Evolutionary conservation across 2,888 invertebrate species (phyloP).

Genomic region (Gari tellinella): DNA sequence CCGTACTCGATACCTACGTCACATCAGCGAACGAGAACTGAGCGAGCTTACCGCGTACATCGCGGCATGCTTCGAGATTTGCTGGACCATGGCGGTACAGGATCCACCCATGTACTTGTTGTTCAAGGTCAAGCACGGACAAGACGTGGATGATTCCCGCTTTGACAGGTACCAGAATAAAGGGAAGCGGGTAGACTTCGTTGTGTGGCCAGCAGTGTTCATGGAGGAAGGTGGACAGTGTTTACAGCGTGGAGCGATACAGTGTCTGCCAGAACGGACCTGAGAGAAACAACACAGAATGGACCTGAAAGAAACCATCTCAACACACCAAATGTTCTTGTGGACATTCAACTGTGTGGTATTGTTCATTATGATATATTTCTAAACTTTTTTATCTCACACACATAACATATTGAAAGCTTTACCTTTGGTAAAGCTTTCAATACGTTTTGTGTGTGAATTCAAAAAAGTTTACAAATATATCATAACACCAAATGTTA

Average conservation of each 20-base stretch:
- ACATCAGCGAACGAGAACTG: slow-evolving; percentile 63
- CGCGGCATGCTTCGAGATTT: slow-evolving; percentile 61
- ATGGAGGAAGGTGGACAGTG: slow-evolving; percentile 61
- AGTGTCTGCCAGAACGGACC: slow-evolving; percentile 52
- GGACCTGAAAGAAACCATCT: no score
- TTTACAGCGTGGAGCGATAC: slow-evolving; percentile 61
- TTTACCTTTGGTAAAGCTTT: no score
- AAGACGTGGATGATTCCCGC: slow-evolving; percentile 53
- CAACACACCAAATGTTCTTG: no score
- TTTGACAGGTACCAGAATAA: slow-evolving; percentile 52
- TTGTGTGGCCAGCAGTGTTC: slow-evolving; percentile 67
- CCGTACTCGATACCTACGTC: slow-evolving; percentile 63
- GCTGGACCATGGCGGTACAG: slow-evolving; percentile 67
- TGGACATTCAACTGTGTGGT: no score
- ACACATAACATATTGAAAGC: no score
- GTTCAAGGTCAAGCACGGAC: slow-evolving; percentile 63
- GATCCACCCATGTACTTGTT: slow-evolving; percentile 69
- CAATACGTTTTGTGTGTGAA: no score
- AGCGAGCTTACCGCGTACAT: slow-evolving; percentile 64
- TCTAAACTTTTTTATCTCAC: no score
- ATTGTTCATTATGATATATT: no score
- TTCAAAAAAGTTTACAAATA: no score
- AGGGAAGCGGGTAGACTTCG: slow-evolving; percentile 59
- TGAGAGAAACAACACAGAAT: slow-evolving; percentile 15
- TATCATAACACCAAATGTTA: no score